phyloP scores from a whole-genome alignment of 2,888 invertebrate genomes.

The Halictus ligatus region DNA sequence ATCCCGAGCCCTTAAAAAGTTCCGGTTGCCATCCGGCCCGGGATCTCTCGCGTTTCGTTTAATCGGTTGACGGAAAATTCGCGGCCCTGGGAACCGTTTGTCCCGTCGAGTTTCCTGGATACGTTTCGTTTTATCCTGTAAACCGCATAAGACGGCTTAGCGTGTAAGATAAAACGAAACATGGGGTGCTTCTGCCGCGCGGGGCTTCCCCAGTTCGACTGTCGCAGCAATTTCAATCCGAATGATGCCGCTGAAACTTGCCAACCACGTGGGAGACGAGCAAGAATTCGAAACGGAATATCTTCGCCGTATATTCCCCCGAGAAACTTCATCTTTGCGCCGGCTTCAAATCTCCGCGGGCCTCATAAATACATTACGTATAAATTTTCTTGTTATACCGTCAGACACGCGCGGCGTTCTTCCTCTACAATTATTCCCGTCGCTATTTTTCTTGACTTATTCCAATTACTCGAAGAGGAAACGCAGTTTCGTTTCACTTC shows the following conservation, averaged over 20 bases:
- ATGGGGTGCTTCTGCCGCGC: slow-evolving; percentile 49
- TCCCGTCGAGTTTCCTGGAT: slow-evolving; percentile 22
- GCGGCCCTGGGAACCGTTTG: slow-evolving; percentile 18
- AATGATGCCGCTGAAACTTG: slow-evolving; percentile 24
- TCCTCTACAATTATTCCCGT: background rate
- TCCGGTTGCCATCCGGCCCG: background rate
- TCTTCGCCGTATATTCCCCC: background rate
- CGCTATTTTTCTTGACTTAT: no score
- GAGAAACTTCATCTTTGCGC: background rate
- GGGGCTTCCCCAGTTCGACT: slow-evolving; percentile 56
- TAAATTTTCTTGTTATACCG: background rate
- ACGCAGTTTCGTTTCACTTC: no score
- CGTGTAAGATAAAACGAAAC: slow-evolving; percentile 49
- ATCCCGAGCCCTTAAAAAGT: background rate
- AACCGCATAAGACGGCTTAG: slow-evolving; percentile 55
- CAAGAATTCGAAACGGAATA: background rate
- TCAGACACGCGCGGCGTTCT: background rate
- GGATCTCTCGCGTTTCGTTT: background rate
- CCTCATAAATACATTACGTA: background rate
- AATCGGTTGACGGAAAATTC: slow-evolving; percentile 20
- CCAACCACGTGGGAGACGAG: background rate
- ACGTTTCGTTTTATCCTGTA: slow-evolving; percentile 58
- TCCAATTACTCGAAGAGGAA: no score
- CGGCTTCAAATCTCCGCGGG: background rate
- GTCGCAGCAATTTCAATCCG: slow-evolving; percentile 44